Evolutionary conservation across 2,797 vertebrate species (phyloP).

Genomic region (Neopelma chrysocephalum): DNA sequence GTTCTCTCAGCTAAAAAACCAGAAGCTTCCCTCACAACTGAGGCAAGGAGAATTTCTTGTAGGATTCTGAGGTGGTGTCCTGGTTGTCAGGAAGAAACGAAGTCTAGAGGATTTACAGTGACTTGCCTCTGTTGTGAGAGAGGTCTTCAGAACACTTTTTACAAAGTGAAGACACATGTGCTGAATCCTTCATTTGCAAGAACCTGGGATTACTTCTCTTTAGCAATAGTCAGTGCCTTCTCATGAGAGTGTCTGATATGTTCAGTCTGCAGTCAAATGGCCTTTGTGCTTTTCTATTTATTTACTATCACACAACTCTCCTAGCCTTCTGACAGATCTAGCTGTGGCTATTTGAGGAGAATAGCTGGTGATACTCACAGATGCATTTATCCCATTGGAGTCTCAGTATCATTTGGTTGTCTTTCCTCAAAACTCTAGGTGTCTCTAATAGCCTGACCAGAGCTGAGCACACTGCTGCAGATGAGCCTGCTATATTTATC

Average conservation of each 20-base stretch:
- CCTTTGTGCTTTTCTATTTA: not conserved
- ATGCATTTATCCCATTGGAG: not conserved
- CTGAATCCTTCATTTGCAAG: not conserved
- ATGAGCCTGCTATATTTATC: not conserved
- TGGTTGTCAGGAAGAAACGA: not conserved
- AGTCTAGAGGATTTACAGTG: not conserved
- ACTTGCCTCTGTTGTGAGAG: not conserved
- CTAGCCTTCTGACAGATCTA: not conserved
- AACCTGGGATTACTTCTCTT: not conserved
- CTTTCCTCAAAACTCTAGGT: constrained; percentile 17
- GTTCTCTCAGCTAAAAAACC: not conserved
- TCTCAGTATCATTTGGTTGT: constrained; percentile 22
- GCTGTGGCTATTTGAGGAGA: not conserved
- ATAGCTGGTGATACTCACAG: not conserved
- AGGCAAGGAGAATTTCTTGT: not conserved
- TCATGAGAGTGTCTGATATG: not conserved
- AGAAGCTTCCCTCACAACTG: not conserved
- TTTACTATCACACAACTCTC: not conserved
- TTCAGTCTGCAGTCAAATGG: not conserved
- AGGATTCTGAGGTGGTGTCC: not conserved
- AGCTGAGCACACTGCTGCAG: not conserved
- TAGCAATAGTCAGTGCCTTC: not conserved
- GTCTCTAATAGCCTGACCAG: constrained; percentile 25
- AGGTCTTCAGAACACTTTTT: not conserved
- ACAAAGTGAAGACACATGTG: not conserved